These are phyloP conservation scores for Drosophila emarginata DNA, from an alignment of 2,888 invertebrate genomes.

Conservation along the genomic window DNA sequence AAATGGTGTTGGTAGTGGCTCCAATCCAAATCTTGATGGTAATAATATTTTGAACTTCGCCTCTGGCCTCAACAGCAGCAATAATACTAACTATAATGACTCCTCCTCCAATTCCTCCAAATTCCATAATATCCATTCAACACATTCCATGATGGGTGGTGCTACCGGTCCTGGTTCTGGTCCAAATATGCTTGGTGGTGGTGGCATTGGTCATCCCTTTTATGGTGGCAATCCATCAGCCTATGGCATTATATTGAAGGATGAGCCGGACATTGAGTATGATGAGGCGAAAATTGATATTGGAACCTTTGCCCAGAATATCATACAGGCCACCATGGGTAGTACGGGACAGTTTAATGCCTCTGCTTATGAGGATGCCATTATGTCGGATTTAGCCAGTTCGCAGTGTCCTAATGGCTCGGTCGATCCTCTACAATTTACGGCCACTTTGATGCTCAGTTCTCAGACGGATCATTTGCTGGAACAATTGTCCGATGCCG, in stretches of 20 bases:
- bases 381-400: constrained; percentile 91
- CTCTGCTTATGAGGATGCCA: constrained; percentile 89
- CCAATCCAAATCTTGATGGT: constrained; percentile 53
- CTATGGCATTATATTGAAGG: constrained; percentile 90
- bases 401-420: constrained; percentile 81
- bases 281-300: constrained; percentile 89
- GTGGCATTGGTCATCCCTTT: constrained; percentile 57
- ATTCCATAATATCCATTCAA: constrained; percentile 56
- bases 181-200: not conserved
- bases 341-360: constrained; percentile 80
- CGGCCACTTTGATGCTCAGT: constrained; percentile 91
- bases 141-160: constrained; percentile 19
- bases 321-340: constrained; percentile 78
- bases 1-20: constrained; percentile 83
- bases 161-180: not conserved
- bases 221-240: constrained; percentile 87
- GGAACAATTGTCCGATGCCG: constrained; percentile 90
- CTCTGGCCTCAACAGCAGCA: constrained; percentile 64
- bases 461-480: constrained; percentile 90
- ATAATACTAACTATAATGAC: constrained; percentile 72
- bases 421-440: constrained; percentile 92
- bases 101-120: constrained; percentile 60
- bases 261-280: constrained; percentile 90
- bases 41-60: constrained; percentile 82
- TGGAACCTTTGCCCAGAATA: constrained; percentile 80